A percentile compares a stretch with the other conserved stretches of the same genome.
Conservation (phyloP, 2,797 vertebrate genomes). For the Danio albolineatus region DNA sequence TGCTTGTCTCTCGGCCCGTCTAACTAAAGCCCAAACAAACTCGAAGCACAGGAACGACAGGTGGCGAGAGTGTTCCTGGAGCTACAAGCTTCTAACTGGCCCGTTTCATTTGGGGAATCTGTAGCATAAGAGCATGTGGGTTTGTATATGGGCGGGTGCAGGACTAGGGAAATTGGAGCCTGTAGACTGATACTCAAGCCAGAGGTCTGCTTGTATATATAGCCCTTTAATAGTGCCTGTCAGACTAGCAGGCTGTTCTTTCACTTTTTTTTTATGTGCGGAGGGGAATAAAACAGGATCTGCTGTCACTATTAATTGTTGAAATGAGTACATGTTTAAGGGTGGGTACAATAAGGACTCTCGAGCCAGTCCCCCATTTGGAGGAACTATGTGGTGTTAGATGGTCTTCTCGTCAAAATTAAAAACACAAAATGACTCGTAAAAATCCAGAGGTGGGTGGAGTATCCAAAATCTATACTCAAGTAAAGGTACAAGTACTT, state of each 20-base stretch:
- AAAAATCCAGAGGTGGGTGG: too few relatives aligned
- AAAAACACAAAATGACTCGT: too few relatives aligned
- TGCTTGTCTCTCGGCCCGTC: slow-evolving; percentile 13
- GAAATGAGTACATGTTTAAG: background rate
- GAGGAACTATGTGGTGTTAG: too few relatives aligned
- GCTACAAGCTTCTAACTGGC: background rate
- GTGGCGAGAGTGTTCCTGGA: slow-evolving; percentile 4
- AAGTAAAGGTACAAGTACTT: too few relatives aligned
- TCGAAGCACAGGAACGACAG: slow-evolving; percentile 25
- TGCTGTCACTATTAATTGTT: background rate
- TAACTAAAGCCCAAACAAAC: slow-evolving; percentile 3
- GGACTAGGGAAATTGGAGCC: slow-evolving; percentile 48
- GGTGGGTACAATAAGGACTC: slow-evolving; percentile 4
- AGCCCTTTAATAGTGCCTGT: slow-evolving; percentile 73
- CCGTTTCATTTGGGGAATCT: slow-evolving; percentile 9
- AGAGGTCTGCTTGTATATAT: slow-evolving; percentile 74
- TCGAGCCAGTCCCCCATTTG: background rate
- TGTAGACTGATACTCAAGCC: slow-evolving; percentile 67
- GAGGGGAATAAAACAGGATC: slow-evolving; percentile 1
- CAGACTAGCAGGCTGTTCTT: slow-evolving; percentile 60
- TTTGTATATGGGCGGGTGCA: slow-evolving; percentile 5
- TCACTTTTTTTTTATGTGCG: slow-evolving; percentile 33
- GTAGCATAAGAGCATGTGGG: background rate
- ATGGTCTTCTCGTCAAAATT: too few relatives aligned
- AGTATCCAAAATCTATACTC: too few relatives aligned